Evolutionary conservation across 2,113 vertebrate genomes (phyloP), one percentile per base, ranked within the genome.

Genomic region (Oryzias melastigma): DNA sequence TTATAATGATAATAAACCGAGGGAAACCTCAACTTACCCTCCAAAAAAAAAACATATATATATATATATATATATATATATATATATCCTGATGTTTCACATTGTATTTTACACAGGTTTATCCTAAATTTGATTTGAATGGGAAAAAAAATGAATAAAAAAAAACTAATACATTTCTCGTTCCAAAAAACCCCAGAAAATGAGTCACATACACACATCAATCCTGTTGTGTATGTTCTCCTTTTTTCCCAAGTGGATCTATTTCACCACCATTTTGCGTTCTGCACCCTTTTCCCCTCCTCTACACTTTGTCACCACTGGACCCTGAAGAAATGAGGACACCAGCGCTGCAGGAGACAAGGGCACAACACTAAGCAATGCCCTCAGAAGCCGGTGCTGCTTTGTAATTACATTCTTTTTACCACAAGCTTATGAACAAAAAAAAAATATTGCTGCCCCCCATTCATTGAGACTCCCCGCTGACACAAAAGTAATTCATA

Each of bases 361-460:
- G 17, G 42, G 63, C 51, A 58, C 17, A 56, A 25, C 16, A 19
- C 14, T 49, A 52, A 71, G 44, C 22, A 56, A 52, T 66, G 41
- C 43, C 78, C 45, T 8, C 56, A 53, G 47, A 49, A 58, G 46
- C 57, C 22, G n/a, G 59, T 63, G 52, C 25, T 56, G 49, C 29
- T 27, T 52, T 22, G 57, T 66, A 73, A 75, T 80, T 77, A 52
- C 20, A 73, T 71, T 65, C 10, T 62, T 75, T 35, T 61, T 63
- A 40, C 58, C 3, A 48, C 27, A 12, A 65, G n/a, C 52, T 68
- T 35, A 52, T 19, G 43, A 60, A 53, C 64, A 49, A 25, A 52
- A 44, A 73, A 62, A 22, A 22, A 22, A 22, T 46, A 13, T 44
- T 47, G 22, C 29, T 35, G 14, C 60, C 18, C 14, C n/a, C 25